Evolutionary conservation across 1,140 invertebrate species (phyloP).

Genomic region (Diabrotica virgifera): DNA sequence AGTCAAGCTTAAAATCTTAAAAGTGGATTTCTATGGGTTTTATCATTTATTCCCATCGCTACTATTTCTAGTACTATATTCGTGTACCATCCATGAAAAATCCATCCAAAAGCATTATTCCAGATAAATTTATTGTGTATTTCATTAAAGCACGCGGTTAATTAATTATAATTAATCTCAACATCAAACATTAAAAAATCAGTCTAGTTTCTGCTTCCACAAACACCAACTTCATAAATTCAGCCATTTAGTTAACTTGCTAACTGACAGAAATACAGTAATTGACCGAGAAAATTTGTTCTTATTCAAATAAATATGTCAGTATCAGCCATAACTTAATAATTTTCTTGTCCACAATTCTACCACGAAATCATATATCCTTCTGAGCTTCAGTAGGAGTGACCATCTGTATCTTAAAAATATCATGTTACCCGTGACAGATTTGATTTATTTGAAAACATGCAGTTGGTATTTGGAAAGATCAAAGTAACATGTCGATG

Average conservation of each 20-base stretch:
- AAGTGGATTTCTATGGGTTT: too few relatives aligned
- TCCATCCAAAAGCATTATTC: too few relatives aligned
- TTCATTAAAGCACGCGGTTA: too few relatives aligned
- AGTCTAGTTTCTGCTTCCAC: too few relatives aligned
- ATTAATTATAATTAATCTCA: too few relatives aligned
- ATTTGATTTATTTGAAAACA: conserved; percentile 22
- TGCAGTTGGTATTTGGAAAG: conserved; percentile 20
- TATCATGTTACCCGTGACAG: conserved; percentile 20
- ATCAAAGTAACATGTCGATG: conserved; percentile 21
- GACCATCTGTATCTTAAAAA: conserved; percentile 19
- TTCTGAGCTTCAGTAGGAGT: conserved; percentile 7
- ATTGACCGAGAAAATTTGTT: neutral
- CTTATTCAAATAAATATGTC: neutral
- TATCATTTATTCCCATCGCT: too few relatives aligned
- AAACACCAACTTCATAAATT: neutral
- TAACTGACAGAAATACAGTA: neutral
- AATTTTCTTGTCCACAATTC: conserved; percentile 12
- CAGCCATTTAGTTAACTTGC: neutral
- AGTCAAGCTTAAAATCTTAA: too few relatives aligned
- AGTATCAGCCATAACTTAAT: conserved; percentile 3
- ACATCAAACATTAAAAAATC: too few relatives aligned
- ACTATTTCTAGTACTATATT: too few relatives aligned
- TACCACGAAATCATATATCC: conserved; percentile 8
- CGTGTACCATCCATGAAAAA: too few relatives aligned
- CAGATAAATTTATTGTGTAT: too few relatives aligned